phyloP scores from a whole-genome alignment of 2,797 vertebrate species.

The Gambusia yucatana region DNA sequence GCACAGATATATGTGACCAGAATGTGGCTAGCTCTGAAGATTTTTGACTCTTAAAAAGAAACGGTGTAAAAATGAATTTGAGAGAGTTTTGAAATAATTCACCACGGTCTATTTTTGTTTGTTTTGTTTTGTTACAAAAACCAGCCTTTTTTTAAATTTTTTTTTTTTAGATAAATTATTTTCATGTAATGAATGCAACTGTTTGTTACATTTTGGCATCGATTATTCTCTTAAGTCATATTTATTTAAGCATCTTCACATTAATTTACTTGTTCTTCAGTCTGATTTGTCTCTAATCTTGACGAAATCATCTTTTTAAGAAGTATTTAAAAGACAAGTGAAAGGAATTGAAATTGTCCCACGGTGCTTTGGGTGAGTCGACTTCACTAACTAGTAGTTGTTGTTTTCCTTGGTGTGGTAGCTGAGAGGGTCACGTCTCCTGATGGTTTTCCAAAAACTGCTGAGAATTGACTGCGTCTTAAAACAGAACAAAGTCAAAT shows the following conservation, averaged over 20 bases:
- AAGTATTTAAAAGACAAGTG: background rate
- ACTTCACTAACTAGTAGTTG: background rate
- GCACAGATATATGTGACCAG: background rate
- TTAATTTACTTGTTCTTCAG: background rate
- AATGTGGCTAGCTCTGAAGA: background rate
- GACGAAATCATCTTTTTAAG: background rate
- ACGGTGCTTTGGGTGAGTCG: background rate
- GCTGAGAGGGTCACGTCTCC: constrained; percentile 18
- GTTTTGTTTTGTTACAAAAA: background rate
- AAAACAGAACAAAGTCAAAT: background rate
- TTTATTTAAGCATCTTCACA: background rate
- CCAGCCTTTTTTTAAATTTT: background rate
- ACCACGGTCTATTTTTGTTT: background rate
- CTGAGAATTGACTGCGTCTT: background rate
- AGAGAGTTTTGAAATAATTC: background rate
- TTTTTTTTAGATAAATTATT: background rate
- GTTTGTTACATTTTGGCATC: background rate
- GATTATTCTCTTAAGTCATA: background rate
- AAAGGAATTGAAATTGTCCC: background rate
- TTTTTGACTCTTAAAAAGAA: no score
- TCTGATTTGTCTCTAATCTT: no score
- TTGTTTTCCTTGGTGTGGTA: background rate
- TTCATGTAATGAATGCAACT: background rate
- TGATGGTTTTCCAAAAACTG: background rate
- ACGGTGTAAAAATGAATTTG: background rate